Percentiles rank a stretch among this genome's conserved stretches.
Evolutionary conservation across 2,888 invertebrate species (phyloP).

Genomic region (Ennomos fuscantarius): DNA sequence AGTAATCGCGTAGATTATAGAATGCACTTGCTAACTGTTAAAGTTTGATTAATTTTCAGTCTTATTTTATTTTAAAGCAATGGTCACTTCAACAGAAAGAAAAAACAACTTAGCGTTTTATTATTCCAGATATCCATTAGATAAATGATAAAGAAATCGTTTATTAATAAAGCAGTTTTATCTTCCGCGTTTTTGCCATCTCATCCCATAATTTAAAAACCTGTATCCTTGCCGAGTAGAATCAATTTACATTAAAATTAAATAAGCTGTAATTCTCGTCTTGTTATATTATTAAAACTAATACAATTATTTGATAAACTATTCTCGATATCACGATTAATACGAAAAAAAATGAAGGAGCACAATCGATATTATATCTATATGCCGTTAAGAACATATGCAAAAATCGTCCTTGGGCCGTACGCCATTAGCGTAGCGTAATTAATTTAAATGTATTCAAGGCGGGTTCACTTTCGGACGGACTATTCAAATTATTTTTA

Average conservation of each 20-base stretch:
- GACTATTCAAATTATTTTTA: conserved; percentile 69
- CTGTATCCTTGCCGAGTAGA: conserved; percentile 6
- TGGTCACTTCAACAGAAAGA: background rate
- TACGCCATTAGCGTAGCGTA: conserved; percentile 62
- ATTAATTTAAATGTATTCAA: conserved; percentile 80
- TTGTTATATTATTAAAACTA: conserved; percentile 12
- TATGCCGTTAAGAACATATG: conserved; percentile 69
- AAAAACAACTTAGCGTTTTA: conserved; percentile 1
- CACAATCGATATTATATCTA: conserved; percentile 50
- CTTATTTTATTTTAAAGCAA: too few species aligned
- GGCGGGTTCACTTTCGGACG: conserved; percentile 66
- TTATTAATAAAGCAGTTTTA: conserved; percentile 2
- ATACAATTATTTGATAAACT: conserved; percentile 36
- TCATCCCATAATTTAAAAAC: conserved; percentile 5
- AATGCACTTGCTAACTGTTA: too few species aligned
- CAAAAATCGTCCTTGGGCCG: conserved; percentile 79
- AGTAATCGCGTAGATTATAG: too few species aligned
- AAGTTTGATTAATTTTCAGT: too few species aligned
- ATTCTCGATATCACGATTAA: conserved; percentile 33
- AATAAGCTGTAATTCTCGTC: background rate
- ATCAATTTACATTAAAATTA: conserved; percentile 18
- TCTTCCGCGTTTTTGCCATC: conserved; percentile 1
- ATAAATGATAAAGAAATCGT: conserved; percentile 16
- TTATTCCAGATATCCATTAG: conserved; percentile 12
- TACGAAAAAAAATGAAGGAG: conserved; percentile 44